Conservation (phyloP, 2,888 invertebrate genomes). For the Polietes domitor region DNA sequence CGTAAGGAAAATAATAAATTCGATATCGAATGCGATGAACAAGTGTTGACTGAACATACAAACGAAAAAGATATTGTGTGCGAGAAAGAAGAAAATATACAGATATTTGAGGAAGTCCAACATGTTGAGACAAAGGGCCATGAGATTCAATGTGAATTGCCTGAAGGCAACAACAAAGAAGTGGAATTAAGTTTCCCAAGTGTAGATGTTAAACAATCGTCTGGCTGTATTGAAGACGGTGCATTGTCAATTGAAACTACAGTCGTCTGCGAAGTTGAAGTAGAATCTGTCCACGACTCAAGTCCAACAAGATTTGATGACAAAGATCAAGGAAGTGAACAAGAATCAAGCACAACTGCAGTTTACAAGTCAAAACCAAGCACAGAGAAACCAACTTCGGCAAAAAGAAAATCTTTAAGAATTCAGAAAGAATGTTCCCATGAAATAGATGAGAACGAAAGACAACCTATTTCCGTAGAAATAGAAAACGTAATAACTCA, state of each 20-base stretch:
- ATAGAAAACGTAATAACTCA: background rate
- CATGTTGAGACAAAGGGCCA: no score
- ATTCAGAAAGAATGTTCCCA: conserved; percentile 30
- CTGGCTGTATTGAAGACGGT: no score
- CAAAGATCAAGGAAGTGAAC: no score
- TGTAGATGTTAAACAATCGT: no score
- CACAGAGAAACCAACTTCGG: background rate
- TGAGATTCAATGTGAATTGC: no score
- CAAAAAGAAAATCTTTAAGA: conserved; percentile 42
- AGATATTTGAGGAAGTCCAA: no score
- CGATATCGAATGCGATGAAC: background rate
- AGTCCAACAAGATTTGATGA: no score
- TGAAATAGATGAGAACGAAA: background rate
- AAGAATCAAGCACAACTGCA: background rate
- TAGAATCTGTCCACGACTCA: no score
- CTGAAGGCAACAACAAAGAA: no score
- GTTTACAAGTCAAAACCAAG: background rate
- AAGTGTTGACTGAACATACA: background rate
- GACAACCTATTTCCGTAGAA: background rate
- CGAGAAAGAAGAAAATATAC: background rate
- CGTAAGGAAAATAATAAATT: conserved; percentile 21
- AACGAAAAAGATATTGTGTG: background rate
- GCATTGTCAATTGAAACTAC: no score
- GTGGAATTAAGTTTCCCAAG: no score
- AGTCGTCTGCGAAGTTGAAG: no score